Base-by-base conservation (phyloP, 2,888 invertebrate species). In the Ametastegia equiseti region DNA sequence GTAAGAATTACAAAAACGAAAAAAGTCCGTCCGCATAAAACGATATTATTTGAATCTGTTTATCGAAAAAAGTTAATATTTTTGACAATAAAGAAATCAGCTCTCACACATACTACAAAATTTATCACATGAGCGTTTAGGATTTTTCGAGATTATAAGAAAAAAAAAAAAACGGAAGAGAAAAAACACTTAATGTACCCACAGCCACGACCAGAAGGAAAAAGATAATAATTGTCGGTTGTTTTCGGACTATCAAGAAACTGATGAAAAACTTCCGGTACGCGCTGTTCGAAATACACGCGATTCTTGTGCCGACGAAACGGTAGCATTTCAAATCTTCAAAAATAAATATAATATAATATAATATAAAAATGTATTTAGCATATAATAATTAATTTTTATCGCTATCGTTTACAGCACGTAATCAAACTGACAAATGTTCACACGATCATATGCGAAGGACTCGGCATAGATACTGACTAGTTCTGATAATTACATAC, bases 231-330 rank as follows among this genome's bases (percentile, higher is more conserved):
- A 30, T 30, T 15, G 3, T 60, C 60, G 30, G 60, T 5, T 11
- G 60, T 60, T 60, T 60, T 60, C 60, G 60, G 60, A 30, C 60
- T 30, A 60, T 60, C 30, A 60, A 23, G 2, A 0, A n/a, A n/a
- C n/a, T n/a, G n/a, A n/a, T n/a, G n/a, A n/a, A n/a, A n/a, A n/a
- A 30, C 60, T 60, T 60, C 30, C 30, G 60, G 27, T 60, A 13
- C 23, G n/a, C n/a, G n/a, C 30, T 30, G 11, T 15, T 60, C 15
- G 30, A 60, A 60, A 30, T 15, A 60, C 11, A 60, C 15, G 60
- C 60, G 60, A 30, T 60, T 60, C 60, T 60, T 60, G 15, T 60
- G 60, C 15, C 60, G 60, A 27, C 60, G 60, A 13, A 60, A 60
- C 60, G 30, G 30, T 30, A 60, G 1, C 60, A 60, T 60, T 30